Base-by-base conservation (phyloP, 2,888 invertebrate species). In the Eupithecia tripunctaria region DNA sequence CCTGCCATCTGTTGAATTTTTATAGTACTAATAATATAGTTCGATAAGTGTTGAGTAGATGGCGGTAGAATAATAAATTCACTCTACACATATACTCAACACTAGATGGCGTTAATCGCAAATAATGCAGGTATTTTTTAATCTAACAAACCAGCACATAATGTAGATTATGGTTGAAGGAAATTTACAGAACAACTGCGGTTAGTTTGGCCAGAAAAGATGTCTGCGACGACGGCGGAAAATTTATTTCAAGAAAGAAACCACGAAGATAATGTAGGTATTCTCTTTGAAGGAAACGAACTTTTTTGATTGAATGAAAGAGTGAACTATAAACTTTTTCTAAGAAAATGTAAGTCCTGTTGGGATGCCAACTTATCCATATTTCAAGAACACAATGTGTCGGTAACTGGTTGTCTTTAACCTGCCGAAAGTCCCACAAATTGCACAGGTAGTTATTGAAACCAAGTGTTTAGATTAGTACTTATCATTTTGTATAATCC, bases 1-100 rank as follows among this genome's bases (percentile, higher is more conserved):
- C 15, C 60, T 29, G 60, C 18, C 60, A 60, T 29, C 60, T 62
- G n/a, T 62, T 32, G 0, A 62, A 32, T n/a, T 18, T 10, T n/a
- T 62, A 62, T 6, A n/a, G 18, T 2, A 62, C 29, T 32, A 32
- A 32, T n/a, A n/a, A n/a, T 8, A n/a, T 36, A 63, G 1, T 32
- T 62, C 10, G 12, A 10, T 36, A 62, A 8, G 8, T 71, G 38
- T 21, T 14, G 8, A 15, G 27, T 41, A 71, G 70, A 68, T 68
- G 70, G 65, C 68, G 65, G 3, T 8, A 62, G 15, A 32, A 10
- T 36, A 18, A 62, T 32, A 32, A 32, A 4, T 5, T 60, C n/a
- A n/a, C n/a, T n/a, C n/a, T n/a, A n/a, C n/a, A n/a, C n/a, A 32
- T 15, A 18, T n/a, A 62, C 62, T 62, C n/a, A 62, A 62, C 32